A percentile compares a stretch with the other conserved stretches of the same genome.
Conservation (phyloP, 2,113 vertebrate genomes). For the Sinocyclocheilus grahami region DNA sequence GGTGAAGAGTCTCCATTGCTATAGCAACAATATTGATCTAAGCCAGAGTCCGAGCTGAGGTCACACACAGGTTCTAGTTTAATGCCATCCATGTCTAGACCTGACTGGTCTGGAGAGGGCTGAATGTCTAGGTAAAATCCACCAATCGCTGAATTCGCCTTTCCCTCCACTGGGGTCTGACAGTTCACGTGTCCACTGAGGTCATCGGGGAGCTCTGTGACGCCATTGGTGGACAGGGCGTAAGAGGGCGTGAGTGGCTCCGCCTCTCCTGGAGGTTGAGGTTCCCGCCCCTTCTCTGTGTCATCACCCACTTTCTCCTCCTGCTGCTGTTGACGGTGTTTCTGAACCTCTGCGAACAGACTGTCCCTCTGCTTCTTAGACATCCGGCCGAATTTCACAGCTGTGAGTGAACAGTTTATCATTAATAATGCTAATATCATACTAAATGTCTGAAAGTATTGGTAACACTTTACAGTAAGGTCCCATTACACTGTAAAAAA, state of each 20-base stretch:
- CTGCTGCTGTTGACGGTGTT: conserved; percentile 86
- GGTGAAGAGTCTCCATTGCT: conserved; percentile 86
- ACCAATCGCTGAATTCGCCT: conserved; percentile 86
- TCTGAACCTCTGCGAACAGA: conserved; percentile 91
- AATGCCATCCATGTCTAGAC: conserved; percentile 92
- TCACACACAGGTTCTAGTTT: conserved; percentile 93
- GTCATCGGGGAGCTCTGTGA: conserved; percentile 88
- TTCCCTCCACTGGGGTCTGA: conserved; percentile 84
- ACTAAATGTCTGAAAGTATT: background rate
- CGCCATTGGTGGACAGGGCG: conserved; percentile 82
- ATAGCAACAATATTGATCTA: conserved; percentile 92
- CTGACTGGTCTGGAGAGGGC: conserved; percentile 93
- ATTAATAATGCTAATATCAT: background rate
- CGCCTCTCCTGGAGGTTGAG: conserved; percentile 83
- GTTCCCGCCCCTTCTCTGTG: background rate
- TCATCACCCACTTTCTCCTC: conserved; percentile 71
- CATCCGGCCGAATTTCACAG: conserved; percentile 96
- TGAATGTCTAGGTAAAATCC: conserved; percentile 94
- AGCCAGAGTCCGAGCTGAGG: conserved; percentile 82
- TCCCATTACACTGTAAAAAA: no score
- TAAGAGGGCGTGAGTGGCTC: conserved; percentile 88
- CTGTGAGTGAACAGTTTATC: conserved; percentile 62
- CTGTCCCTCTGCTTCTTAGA: conserved; percentile 95
- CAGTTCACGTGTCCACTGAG: conserved; percentile 85
- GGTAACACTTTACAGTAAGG: background rate